phyloP scores from a whole-genome alignment of 2,888 invertebrate genomes.

The Chaitophorus viminalis region DNA sequence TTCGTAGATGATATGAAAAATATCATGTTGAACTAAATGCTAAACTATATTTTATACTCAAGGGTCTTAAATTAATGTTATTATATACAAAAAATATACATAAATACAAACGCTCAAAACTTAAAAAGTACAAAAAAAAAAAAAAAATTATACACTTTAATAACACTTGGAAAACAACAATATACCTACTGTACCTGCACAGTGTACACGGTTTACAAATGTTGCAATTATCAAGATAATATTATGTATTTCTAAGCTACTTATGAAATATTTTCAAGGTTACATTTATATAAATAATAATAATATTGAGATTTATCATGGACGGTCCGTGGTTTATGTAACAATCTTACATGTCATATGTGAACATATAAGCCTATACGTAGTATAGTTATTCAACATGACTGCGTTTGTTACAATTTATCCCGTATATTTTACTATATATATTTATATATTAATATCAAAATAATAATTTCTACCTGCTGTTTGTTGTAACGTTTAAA shows the following conservation, averaged over 20 bases:
- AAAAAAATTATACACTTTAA: not conserved
- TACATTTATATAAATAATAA: not conserved
- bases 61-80: too few species aligned
- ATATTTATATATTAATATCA: not conserved
- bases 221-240: not conserved
- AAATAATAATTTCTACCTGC: too few species aligned
- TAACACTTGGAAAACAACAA: not conserved
- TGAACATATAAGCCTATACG: not conserved
- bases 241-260: not conserved
- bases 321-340: not conserved
- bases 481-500: not conserved
- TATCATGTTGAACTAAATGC: too few species aligned
- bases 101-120: not conserved
- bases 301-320: not conserved
- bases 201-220: not conserved
- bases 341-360: not conserved
- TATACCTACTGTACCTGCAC: not conserved
- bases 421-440: not conserved
- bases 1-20: too few species aligned
- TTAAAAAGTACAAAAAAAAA: too few species aligned
- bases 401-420: not conserved
- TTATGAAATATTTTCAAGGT: conserved; percentile 16
- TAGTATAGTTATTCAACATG: not conserved
- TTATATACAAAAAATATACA: not conserved
- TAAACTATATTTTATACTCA: not conserved